A percentile compares a stretch with the other conserved stretches of the same genome.
These are phyloP conservation scores for Stenotaenia linearis DNA, from an alignment of 2,888 invertebrate genomes.

Conservation along the genomic window DNA sequence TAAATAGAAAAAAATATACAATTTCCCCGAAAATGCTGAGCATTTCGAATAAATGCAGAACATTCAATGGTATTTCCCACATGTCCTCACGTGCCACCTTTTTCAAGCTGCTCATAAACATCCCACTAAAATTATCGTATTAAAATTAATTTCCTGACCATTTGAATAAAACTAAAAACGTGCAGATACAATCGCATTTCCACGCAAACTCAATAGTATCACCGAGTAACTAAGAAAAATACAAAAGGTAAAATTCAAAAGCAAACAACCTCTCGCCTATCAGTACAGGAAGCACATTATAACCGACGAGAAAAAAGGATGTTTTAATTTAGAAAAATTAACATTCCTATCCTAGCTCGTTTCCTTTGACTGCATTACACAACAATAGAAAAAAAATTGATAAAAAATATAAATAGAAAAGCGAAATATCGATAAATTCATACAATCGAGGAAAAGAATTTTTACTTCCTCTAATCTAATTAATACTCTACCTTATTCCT, in stretches of 20 bases:
- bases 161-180: too few relatives aligned
- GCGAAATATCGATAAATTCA: too few relatives aligned
- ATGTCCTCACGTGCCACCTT: too few relatives aligned
- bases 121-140: too few relatives aligned
- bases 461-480: neutral
- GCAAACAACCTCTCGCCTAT: neutral
- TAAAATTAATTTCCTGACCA: too few relatives aligned
- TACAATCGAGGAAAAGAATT: too few relatives aligned
- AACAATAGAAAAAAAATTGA: neutral
- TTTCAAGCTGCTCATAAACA: too few relatives aligned
- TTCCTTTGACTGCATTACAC: neutral
- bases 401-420: neutral
- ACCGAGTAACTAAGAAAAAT: neutral
- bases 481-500: neutral
- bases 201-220: too few relatives aligned
- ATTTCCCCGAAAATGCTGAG: neutral
- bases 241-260: neutral
- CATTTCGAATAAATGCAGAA: neutral
- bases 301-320: neutral
- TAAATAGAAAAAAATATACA: neutral
- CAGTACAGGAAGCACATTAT: neutral
- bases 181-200: too few relatives aligned
- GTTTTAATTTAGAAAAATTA: neutral
- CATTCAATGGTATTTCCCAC: neutral
- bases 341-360: constrained; percentile 1